Evolutionary conservation across 1,140 invertebrate genomes (phyloP).

Genomic region (Dendrolimus punctatus): DNA sequence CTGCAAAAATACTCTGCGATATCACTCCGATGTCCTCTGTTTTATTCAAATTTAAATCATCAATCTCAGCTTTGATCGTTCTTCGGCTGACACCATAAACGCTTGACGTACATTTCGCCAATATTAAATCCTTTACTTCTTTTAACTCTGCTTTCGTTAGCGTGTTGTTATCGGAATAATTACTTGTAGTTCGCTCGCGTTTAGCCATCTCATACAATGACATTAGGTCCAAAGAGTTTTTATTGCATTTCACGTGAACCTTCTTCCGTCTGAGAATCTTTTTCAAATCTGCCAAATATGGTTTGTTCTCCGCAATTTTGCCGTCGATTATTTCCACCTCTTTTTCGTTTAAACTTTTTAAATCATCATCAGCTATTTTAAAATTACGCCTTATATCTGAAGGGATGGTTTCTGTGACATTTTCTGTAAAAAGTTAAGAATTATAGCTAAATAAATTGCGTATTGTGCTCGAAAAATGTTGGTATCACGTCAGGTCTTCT

Average conservation of each 20-base stretch:
- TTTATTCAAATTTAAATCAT: slow-evolving; percentile 1
- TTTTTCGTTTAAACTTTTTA: slow-evolving; percentile 38
- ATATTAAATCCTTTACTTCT: slow-evolving; percentile 48
- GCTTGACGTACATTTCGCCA: slow-evolving; percentile 38
- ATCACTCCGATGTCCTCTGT: slow-evolving; percentile 11
- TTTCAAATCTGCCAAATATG: slow-evolving; percentile 45
- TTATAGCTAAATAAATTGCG: background rate
- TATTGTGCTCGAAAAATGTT: no score
- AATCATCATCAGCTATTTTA: slow-evolving; percentile 33
- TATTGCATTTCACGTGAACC: slow-evolving; percentile 29
- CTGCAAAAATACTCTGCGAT: slow-evolving; percentile 36
- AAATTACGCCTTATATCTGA: slow-evolving; percentile 32
- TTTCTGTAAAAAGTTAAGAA: background rate
- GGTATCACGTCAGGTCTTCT: no score
- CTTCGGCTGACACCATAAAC: slow-evolving; percentile 38
- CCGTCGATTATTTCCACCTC: slow-evolving; percentile 57
- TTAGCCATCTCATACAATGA: slow-evolving; percentile 51
- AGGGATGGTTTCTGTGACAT: slow-evolving; percentile 15
- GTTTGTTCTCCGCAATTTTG: slow-evolving; percentile 40
- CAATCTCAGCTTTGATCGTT: slow-evolving; percentile 23
- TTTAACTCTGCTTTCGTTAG: slow-evolving; percentile 41
- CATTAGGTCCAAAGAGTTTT: slow-evolving; percentile 33
- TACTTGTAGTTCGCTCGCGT: slow-evolving; percentile 19
- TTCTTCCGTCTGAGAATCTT: slow-evolving; percentile 38
- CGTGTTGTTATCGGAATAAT: slow-evolving; percentile 31